These are phyloP conservation scores for Amia ocellicauda DNA, from an alignment of 2,113 vertebrate genomes.

Conservation along the genomic window DNA sequence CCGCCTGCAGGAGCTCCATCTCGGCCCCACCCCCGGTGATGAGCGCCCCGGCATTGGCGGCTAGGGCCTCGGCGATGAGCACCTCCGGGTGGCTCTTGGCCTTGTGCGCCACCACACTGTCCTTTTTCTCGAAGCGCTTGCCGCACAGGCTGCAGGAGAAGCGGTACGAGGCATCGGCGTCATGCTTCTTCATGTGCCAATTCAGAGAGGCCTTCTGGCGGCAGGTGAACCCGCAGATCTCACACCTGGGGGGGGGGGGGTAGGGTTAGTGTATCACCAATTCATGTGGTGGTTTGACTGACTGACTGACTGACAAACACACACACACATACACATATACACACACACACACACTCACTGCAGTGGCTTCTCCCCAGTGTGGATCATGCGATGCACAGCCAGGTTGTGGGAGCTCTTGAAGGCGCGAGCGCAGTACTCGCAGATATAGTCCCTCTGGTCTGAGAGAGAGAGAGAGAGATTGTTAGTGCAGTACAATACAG, in stretches of 20 bases:
- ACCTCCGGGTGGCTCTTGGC: slow-evolving; percentile 97
- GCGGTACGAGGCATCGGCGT: slow-evolving; percentile 93
- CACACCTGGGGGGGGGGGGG: slow-evolving; percentile 68
- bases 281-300: too few species aligned
- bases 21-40: slow-evolving; percentile 86
- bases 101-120: slow-evolving; percentile 96
- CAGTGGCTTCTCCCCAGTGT: slow-evolving; percentile 94
- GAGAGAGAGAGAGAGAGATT: slow-evolving; percentile 26
- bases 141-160: slow-evolving; percentile 97
- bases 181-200: slow-evolving; percentile 99
- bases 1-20: slow-evolving; percentile 60
- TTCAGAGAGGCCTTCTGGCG: slow-evolving; percentile 97
- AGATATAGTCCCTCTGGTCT: slow-evolving; percentile 98
- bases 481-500: too few species aligned
- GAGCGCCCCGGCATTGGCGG: slow-evolving; percentile 88
- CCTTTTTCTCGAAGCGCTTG: slow-evolving; percentile 98
- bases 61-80: slow-evolving; percentile 92
- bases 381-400: slow-evolving; percentile 97
- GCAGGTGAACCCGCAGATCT: slow-evolving; percentile 97
- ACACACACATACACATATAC: too few species aligned
- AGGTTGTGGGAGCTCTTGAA: slow-evolving; percentile 98
- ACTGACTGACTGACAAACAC: too few species aligned
- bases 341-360: slow-evolving; percentile 76
- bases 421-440: slow-evolving; percentile 94
- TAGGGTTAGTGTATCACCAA: background rate